phyloP scores from a whole-genome alignment of 2,888 invertebrate genomes.

The Nycteola revayana region DNA sequence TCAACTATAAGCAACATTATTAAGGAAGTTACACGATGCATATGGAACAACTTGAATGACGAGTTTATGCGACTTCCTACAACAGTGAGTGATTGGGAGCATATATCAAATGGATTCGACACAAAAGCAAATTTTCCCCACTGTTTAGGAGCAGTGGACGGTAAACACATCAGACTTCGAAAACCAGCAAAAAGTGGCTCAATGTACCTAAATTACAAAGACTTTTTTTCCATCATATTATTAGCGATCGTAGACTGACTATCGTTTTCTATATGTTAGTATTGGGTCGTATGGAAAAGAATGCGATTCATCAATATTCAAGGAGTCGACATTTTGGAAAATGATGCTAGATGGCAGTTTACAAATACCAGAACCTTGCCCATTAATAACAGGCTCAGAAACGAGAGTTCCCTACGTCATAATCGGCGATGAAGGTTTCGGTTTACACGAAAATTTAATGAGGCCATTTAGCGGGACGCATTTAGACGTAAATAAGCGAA shows the following conservation, averaged over 20 bases:
- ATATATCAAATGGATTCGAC: slow-evolving; percentile 10
- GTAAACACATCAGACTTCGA: too few species aligned
- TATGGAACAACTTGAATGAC: too few species aligned
- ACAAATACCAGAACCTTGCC: too few species aligned
- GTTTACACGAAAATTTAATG: slow-evolving; percentile 10
- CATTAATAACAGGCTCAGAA: too few species aligned
- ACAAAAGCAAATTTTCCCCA: slow-evolving; percentile 12
- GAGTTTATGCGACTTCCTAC: too few species aligned
- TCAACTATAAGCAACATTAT: too few species aligned
- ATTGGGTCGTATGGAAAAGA: slow-evolving; percentile 12
- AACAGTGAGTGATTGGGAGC: too few species aligned
- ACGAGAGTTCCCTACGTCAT: slow-evolving; percentile 3
- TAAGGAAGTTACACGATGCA: too few species aligned
- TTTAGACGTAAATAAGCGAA: not conserved
- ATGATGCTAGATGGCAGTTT: too few species aligned
- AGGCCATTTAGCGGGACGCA: slow-evolving; percentile 6
- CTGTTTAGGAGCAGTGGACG: too few species aligned
- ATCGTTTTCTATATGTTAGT: slow-evolving; percentile 17
- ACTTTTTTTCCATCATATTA: slow-evolving; percentile 20
- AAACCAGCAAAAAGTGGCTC: slow-evolving; percentile 5
- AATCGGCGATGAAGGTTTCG: slow-evolving; percentile 14
- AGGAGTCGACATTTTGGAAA: too few species aligned
- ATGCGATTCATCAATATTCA: slow-evolving; percentile 4
- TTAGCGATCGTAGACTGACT: slow-evolving; percentile 16
- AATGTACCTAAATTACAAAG: slow-evolving; percentile 20